Conservation (phyloP, 2,797 vertebrate genomes). For the Xenopus petersii region DNA sequence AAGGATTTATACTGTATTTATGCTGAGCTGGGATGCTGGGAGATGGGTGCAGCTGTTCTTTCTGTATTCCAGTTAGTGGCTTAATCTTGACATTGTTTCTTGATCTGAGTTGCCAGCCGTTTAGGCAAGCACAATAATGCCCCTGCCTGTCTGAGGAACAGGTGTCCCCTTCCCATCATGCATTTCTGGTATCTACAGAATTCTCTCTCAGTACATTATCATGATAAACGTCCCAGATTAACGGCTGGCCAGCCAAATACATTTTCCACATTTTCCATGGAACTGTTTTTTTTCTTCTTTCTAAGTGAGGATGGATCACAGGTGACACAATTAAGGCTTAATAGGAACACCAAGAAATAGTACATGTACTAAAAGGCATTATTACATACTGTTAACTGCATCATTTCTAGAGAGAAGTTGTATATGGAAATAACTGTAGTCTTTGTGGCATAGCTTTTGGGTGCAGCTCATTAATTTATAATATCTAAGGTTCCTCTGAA, state of each 20-base stretch:
- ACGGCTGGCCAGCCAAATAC: background rate
- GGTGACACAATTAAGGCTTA: too few species aligned
- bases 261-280: background rate
- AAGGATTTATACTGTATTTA: background rate
- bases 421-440: too few species aligned
- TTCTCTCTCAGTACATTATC: background rate
- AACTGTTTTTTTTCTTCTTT: too few species aligned
- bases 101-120: slow-evolving; percentile 3
- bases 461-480: too few species aligned
- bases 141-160: slow-evolving; percentile 9
- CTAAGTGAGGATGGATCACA: too few species aligned
- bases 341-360: too few species aligned
- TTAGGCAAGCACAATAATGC: slow-evolving; percentile 6
- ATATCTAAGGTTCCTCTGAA: too few species aligned
- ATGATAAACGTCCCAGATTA: background rate
- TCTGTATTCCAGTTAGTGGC: background rate
- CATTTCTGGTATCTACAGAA: slow-evolving; percentile 8
- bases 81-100: slow-evolving; percentile 25
- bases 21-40: background rate
- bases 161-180: background rate
- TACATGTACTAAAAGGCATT: too few species aligned
- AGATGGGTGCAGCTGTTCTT: slow-evolving; percentile 8
- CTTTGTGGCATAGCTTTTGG: too few species aligned
- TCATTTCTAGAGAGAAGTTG: too few species aligned
- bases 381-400: too few species aligned